These are phyloP conservation scores for Troglohyphantes excavatus DNA, from an alignment of 2,888 invertebrate genomes.

Conservation along the genomic window DNA sequence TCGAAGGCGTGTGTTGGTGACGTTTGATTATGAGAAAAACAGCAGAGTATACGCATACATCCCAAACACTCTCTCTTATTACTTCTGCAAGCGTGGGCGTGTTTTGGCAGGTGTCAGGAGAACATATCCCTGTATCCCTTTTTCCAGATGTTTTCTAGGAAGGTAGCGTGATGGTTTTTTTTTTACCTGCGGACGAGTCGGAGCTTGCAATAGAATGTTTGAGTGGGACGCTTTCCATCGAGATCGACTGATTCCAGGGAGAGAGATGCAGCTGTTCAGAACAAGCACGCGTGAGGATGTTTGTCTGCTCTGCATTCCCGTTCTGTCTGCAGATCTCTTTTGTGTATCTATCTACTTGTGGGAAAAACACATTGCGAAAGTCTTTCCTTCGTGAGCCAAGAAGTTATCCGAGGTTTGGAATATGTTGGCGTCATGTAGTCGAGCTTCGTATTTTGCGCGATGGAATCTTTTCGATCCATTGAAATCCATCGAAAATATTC, in stretches of 20 bases:
- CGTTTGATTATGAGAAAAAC: not conserved
- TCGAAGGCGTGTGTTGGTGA: not conserved
- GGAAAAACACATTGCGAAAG: slow-evolving; percentile 1
- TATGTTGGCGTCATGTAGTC: too few species aligned
- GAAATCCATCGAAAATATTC: too few species aligned
- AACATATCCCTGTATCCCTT: not conserved
- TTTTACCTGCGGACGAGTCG: not conserved
- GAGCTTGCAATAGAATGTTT: not conserved
- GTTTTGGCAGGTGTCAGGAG: not conserved
- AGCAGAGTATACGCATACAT: not conserved
- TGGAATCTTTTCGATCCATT: too few species aligned
- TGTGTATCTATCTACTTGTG: not conserved
- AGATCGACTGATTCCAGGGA: not conserved
- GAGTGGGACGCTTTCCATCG: not conserved
- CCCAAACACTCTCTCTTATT: not conserved
- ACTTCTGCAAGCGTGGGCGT: not conserved
- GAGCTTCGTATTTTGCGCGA: too few species aligned
- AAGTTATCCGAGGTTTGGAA: too few species aligned
- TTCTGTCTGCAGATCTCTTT: not conserved
- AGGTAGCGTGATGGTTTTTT: not conserved
- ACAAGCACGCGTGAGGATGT: not conserved
- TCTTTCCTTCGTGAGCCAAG: not conserved
- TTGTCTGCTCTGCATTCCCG: not conserved
- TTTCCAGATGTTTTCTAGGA: not conserved
- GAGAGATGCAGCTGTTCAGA: not conserved